Evolutionary conservation across 2,797 vertebrate genomes (phyloP).

Genomic region (Sus cebifrons): DNA sequence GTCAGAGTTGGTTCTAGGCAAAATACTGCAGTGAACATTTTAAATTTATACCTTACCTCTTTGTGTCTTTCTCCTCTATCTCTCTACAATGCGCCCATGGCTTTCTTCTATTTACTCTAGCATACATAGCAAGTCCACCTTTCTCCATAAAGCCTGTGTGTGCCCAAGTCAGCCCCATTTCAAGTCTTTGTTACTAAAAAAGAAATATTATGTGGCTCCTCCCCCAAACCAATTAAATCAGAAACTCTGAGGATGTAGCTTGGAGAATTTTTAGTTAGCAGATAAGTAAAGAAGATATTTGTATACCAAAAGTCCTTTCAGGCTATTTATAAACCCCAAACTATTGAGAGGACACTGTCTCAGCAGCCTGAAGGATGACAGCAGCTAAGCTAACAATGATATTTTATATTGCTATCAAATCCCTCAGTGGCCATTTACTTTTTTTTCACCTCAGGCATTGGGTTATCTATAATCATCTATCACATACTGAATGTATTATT

Average conservation of each 20-base stretch:
- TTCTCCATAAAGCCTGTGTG: neutral
- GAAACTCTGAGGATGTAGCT: neutral
- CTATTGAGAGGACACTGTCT: neutral
- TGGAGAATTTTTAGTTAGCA: constrained; percentile 23
- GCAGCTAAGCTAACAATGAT: neutral
- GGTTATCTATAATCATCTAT: neutral
- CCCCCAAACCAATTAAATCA: constrained; percentile 20
- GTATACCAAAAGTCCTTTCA: neutral
- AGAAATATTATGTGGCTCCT: neutral
- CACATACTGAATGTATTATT: neutral
- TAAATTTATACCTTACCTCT: neutral
- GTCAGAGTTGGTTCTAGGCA: neutral
- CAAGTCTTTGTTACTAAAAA: neutral
- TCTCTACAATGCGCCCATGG: accelerated
- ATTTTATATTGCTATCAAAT: constrained; percentile 32
- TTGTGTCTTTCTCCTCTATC: neutral
- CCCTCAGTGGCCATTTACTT: neutral
- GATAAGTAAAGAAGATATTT: constrained; percentile 16
- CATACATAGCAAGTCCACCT: neutral
- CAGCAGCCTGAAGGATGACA: neutral
- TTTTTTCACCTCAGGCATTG: neutral
- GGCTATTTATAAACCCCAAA: neutral
- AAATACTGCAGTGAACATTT: neutral
- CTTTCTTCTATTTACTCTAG: neutral
- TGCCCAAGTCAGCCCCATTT: neutral